Evolutionary conservation across 2,888 invertebrate species (phyloP), one percentile per base, ranked within the genome.

Genomic region (Eupithecia abbreviata): DNA sequence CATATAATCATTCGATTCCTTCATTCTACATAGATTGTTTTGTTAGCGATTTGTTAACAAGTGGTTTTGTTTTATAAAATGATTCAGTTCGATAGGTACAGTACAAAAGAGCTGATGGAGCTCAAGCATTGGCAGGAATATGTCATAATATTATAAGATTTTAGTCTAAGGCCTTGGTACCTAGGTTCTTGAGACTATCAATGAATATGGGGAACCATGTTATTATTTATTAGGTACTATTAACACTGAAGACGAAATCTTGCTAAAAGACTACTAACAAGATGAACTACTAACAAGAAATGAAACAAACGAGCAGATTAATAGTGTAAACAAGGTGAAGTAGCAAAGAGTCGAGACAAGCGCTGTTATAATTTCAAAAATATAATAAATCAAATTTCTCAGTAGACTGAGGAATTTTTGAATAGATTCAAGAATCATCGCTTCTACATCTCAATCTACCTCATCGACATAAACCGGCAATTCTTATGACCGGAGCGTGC

Each of bases 401-500:
- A 62, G 18, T 62, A 10, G 30, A 30, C 30, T 30, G 30, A 30
- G 30, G 30, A 30, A 30, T 30, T n/a, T n/a, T n/a, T 30, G 30
- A 30, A 30, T 30, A 30, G 30, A 13, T 18, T 69, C n/a, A 51
- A 67, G 42, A 45, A 78, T 74, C 77, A 77, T 77, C 72, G 80
- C 68, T 72, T 80, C 72, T 47, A 78, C 78, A 80, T 75, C 76
- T 81, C 81, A 73, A 58, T 71, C 69, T 15, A 30, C 65, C 67
- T 67, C 72, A 58, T 66, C 18, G 84, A 78, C 83, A 85, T 87
- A 86, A 87, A 85, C 82, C 77, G 76, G 82, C 81, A 82, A 83
- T 87, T 86, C 83, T 83, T 85, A 87, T 85, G 84, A 85, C 86
- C 84, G 85, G 83, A 85, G 82, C 85, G 85, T 85, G 86, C 82